A percentile compares a stretch with the other conserved stretches of the same genome.
Evolutionary conservation across 1,140 invertebrate genomes (phyloP).

Genomic region (Drosophila sp.): DNA sequence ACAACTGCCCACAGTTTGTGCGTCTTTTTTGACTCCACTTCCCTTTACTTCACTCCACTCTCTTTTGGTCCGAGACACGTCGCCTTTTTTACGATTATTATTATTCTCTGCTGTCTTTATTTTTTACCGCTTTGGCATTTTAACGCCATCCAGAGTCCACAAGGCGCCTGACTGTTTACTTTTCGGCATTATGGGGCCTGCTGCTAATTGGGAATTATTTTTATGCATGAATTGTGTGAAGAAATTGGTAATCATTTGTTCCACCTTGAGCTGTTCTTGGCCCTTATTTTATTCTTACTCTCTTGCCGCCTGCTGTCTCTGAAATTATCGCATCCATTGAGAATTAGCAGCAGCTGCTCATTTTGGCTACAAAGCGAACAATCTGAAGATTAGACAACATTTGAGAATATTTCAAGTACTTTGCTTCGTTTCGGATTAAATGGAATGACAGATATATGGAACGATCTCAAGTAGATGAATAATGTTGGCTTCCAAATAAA

Average conservation of each 20-base stretch:
- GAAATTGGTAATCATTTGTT: conserved; percentile 80
- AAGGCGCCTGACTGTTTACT: conserved; percentile 59
- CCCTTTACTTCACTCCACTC: conserved; percentile 13
- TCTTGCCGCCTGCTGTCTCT: conserved; percentile 42
- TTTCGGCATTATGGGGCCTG: conserved; percentile 53
- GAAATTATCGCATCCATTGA: not conserved
- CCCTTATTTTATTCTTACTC: not conserved
- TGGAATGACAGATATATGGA: no score
- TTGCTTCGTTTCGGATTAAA: not conserved
- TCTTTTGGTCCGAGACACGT: conserved; percentile 20
- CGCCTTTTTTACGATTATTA: conserved; percentile 77
- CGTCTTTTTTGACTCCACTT: conserved; percentile 9
- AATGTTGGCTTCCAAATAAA: no score
- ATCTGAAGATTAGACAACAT: not conserved
- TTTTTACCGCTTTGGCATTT: conserved; percentile 73
- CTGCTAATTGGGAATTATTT: conserved; percentile 83
- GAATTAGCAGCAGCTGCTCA: conserved; percentile 9
- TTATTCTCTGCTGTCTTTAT: conserved; percentile 62
- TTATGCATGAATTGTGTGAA: conserved; percentile 83
- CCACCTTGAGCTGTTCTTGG: not conserved
- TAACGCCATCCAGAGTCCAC: conserved; percentile 52
- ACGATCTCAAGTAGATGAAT: no score
- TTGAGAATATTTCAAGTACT: not conserved
- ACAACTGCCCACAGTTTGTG: conserved; percentile 58
- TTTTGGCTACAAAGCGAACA: not conserved